These are phyloP conservation scores for Leucoma salicis DNA, from an alignment of 2,888 invertebrate genomes.

Conservation along the genomic window DNA sequence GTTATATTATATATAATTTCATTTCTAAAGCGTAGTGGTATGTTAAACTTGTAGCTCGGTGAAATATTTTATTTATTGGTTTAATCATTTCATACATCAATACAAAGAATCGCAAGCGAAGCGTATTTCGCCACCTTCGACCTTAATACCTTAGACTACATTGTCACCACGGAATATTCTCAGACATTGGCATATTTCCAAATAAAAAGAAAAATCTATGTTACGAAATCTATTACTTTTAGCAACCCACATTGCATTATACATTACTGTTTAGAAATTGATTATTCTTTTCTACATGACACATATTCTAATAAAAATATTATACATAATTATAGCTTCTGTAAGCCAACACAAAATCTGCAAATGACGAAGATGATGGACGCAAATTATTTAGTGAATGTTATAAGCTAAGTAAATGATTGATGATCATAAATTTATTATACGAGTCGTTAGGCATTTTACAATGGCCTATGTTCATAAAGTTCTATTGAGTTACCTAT, in stretches of 20 bases:
- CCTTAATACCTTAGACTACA: no score
- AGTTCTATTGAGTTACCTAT: background rate
- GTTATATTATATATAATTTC: no score
- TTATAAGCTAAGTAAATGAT: slow-evolving; percentile 3
- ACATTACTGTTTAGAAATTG: background rate
- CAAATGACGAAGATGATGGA: slow-evolving; percentile 3
- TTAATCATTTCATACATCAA: no score
- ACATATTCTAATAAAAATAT: background rate
- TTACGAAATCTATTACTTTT: background rate
- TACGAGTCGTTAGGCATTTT: slow-evolving; percentile 8
- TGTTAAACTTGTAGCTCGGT: no score
- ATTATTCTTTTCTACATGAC: background rate
- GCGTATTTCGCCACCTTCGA: no score
- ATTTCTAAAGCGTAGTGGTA: no score
- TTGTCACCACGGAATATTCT: no score
- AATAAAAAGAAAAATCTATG: no score
- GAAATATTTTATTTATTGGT: no score
- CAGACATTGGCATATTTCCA: no score
- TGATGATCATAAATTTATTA: slow-evolving; percentile 11
- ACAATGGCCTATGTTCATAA: background rate
- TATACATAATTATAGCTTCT: background rate
- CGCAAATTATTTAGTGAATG: background rate
- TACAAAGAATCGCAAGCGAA: no score
- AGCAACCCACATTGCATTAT: background rate
- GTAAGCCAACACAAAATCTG: background rate